phyloP scores from a whole-genome alignment of 2,797 vertebrate genomes.

The Gila robusta region DNA sequence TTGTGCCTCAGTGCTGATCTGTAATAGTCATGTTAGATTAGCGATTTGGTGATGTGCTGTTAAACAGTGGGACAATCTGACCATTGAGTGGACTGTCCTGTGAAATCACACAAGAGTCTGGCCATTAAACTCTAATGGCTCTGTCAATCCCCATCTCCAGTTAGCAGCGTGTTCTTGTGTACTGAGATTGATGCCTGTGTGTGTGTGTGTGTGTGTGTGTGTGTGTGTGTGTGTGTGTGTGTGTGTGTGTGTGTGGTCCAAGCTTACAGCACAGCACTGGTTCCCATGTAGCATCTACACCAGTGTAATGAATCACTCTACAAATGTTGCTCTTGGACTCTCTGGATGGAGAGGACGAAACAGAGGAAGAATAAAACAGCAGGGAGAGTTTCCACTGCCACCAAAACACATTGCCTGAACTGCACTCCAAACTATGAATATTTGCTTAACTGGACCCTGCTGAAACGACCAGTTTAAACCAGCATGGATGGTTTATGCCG shows the following conservation, averaged over 20 bases:
- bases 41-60: conserved; percentile 47
- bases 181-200: conserved; percentile 1
- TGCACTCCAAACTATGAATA: not conserved
- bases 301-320: conserved; percentile 52
- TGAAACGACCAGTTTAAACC: not conserved
- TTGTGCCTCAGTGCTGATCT: conserved; percentile 40
- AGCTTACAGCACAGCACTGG: not conserved
- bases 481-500: not conserved
- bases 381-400: conserved; percentile 17
- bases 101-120: conserved; percentile 62
- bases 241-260: conserved; percentile 28
- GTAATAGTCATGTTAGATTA: conserved; percentile 47
- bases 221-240: not conserved
- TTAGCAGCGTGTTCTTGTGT: not conserved
- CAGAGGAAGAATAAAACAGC: conserved; percentile 51
- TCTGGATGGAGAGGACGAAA: conserved; percentile 49
- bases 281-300: conserved; percentile 21
- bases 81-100: conserved; percentile 48
- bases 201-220: not conserved
- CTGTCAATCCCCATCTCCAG: conserved; percentile 52
- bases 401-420: conserved; percentile 7
- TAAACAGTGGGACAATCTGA: conserved; percentile 41
- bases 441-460: not conserved
- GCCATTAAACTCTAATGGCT: conserved; percentile 59
- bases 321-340: conserved; percentile 61